These are phyloP conservation scores for Luperina nickerlii DNA, from an alignment of 2,888 invertebrate genomes.

Conservation along the genomic window DNA sequence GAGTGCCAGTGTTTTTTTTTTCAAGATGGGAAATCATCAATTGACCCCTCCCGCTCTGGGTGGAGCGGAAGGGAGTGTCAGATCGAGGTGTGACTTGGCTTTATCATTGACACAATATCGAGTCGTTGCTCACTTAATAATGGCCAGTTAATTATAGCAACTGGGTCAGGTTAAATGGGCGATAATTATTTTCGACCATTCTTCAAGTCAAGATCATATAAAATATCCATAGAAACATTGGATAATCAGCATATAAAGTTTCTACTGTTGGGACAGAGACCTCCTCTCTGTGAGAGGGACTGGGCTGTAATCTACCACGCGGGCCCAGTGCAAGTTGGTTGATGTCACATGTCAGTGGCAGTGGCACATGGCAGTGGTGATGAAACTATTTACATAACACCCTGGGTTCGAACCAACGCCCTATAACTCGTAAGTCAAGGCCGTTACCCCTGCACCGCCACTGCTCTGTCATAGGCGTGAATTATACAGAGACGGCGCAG, in stretches of 20 bases:
- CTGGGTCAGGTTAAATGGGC: background rate
- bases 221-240: background rate
- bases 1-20: too few relatives aligned
- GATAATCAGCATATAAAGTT: too few relatives aligned
- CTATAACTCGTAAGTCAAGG: background rate
- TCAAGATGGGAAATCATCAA: too few relatives aligned
- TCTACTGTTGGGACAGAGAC: too few relatives aligned
- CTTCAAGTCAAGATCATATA: background rate
- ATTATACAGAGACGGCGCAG: too few relatives aligned
- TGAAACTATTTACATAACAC: background rate
- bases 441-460: background rate
- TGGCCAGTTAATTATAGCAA: conserved; percentile 1
- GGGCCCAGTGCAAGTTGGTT: background rate
- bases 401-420: background rate
- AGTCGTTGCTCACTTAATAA: conserved; percentile 14
- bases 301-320: background rate
- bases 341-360: too few relatives aligned
- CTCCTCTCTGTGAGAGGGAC: too few relatives aligned
- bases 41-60: too few relatives aligned
- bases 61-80: too few relatives aligned
- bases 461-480: background rate
- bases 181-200: background rate
- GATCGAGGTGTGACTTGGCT: background rate
- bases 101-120: conserved; percentile 13
- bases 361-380: background rate